These are phyloP conservation scores for Progne subis DNA, from an alignment of 2,113 vertebrate genomes.

Conservation along the genomic window DNA sequence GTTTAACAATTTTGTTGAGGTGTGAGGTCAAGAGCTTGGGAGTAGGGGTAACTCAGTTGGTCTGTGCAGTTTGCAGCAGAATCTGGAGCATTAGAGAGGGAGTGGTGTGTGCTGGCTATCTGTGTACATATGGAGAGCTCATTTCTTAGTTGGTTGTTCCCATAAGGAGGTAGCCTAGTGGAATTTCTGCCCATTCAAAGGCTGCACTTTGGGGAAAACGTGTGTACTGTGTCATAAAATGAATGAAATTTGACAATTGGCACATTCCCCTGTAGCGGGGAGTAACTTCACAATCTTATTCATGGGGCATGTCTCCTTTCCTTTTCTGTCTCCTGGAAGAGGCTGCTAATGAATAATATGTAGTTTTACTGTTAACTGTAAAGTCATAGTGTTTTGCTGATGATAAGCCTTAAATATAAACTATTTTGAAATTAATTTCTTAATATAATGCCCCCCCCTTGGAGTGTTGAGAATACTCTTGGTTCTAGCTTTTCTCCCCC, in stretches of 20 bases:
- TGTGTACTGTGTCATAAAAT: neutral
- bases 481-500: neutral
- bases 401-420: neutral
- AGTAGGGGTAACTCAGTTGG: neutral
- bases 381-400: neutral
- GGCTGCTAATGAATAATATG: neutral
- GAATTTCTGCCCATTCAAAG: neutral
- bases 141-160: neutral
- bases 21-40: neutral
- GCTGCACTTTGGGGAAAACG: neutral
- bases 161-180: neutral
- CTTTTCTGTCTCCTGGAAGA: neutral
- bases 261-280: neutral
- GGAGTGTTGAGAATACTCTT: neutral
- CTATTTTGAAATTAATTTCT: neutral
- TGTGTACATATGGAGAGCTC: neutral
- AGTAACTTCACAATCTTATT: neutral
- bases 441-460: neutral
- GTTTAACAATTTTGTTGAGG: neutral
- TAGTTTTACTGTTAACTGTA: neutral
- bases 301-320: accelerated
- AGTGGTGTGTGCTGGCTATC: accelerated
- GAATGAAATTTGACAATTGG: neutral
- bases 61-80: neutral
- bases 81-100: neutral